Base-by-base conservation (phyloP, 2,888 invertebrate genomes). In the Oscheius onirici region DNA sequence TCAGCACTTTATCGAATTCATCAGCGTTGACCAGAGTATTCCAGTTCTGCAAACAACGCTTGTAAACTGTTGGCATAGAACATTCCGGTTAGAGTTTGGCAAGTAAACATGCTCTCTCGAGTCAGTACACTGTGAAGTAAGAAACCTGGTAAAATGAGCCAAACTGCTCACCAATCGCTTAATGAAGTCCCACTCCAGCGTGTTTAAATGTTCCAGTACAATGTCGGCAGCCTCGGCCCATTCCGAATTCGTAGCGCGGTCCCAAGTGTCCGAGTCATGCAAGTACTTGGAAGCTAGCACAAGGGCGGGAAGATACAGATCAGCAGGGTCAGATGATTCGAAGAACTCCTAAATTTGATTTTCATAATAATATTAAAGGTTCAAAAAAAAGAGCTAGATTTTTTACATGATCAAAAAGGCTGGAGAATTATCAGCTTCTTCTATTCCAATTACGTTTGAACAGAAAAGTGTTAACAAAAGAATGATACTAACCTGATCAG, bases 201-300 rank as follows among this genome's bases (percentile, higher is more conserved):
- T 90, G 88, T 94, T 94, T 69, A 97, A 90, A 83, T 92, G 91
- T 71, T 91, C 90, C 26, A 92, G 90, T 73, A 92, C 91, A 80
- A 95, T 90, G 73, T 92, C 92, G 15, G 93, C 93, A 51, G 94
- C 93, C 74, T 91, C 91, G 15, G 97, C 95, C 96, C 97, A 97
- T 89, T 95, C 95, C 70, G 93, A 92, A 87, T 95, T 92, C 87
- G 80, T 70, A n/a, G 78, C 79, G 5, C 80, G 58, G 46, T 95
- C 95, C 77, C 93, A 93, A 87, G 94, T 94, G 49, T 95, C 95
- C 85, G 94, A 93, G 86, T 95, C 95, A 89, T 95, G 93, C 82
- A 95, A 90, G 89, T 94, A 96, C 90, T 97, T 97, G 85, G 94
- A 95, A 68, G 97, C 95, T 84, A 97, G 93, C 93, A 95, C 96